These are phyloP conservation scores for Trididemnum miniatum DNA, from an alignment of 23 tunicate genomes.

Conservation along the genomic window DNA sequence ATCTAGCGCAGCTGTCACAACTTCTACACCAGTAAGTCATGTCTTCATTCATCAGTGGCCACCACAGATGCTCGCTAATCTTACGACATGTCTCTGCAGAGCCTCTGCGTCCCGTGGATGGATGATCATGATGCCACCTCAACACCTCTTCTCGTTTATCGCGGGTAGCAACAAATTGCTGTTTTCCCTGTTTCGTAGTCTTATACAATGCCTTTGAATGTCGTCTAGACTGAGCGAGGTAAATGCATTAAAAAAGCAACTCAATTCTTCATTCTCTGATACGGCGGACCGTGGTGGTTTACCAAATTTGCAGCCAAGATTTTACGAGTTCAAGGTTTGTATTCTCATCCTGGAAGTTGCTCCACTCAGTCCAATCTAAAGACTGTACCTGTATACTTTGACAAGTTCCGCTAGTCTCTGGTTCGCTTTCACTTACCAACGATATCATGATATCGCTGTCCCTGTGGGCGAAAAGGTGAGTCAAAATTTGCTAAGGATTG, in stretches of 20 bases:
- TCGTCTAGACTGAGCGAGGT: background rate
- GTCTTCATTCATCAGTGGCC: slow-evolving; percentile 13
- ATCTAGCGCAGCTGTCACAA: background rate
- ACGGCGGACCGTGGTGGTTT: background rate
- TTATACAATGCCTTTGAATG: background rate
- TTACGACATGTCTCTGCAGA: background rate
- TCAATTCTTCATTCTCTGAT: slow-evolving; percentile 1
- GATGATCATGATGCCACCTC: background rate
- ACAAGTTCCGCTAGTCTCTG: background rate
- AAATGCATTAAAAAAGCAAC: background rate
- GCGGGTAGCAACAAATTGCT: background rate
- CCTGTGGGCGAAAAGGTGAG: too few relatives aligned
- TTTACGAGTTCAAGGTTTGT: background rate
- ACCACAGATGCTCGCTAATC: background rate
- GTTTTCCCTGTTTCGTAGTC: background rate
- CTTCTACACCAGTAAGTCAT: slow-evolving; percentile 6
- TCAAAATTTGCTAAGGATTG: too few relatives aligned
- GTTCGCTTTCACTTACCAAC: background rate
- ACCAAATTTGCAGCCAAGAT: background rate
- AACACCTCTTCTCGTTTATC: background rate
- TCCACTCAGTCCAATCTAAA: too few relatives aligned
- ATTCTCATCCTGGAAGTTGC: background rate
- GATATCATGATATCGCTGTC: too few relatives aligned
- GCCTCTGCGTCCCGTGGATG: background rate
- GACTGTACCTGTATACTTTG: too few relatives aligned